These are phyloP conservation scores for Lasioglossum figueresi DNA, from an alignment of 2,888 invertebrate species.

Conservation along the genomic window DNA sequence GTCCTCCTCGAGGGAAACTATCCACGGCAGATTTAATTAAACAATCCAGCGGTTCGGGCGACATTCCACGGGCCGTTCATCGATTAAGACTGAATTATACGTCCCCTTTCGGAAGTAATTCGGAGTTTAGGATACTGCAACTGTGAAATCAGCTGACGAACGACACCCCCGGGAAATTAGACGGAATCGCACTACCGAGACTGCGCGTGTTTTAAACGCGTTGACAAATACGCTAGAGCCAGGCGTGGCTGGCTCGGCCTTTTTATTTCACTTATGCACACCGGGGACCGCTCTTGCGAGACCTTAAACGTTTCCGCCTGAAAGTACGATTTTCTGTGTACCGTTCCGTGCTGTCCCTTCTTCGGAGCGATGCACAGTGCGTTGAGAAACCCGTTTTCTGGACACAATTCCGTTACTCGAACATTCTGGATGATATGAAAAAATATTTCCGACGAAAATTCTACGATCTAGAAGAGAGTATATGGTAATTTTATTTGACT, in stretches of 20 bases:
- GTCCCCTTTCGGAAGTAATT: slow-evolving; percentile 63
- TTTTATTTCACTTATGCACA: slow-evolving; percentile 60
- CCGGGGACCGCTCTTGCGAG: slow-evolving; percentile 38
- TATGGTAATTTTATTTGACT: too few species aligned
- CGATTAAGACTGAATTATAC: slow-evolving; percentile 67
- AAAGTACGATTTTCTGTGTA: slow-evolving; percentile 4
- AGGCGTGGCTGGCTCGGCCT: not conserved
- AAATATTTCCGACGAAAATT: too few species aligned
- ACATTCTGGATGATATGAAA: too few species aligned
- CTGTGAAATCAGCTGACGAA: slow-evolving; percentile 67
- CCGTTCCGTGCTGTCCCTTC: not conserved
- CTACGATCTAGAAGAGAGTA: too few species aligned
- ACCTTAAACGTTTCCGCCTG: slow-evolving; percentile 24
- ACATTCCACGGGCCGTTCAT: slow-evolving; percentile 35
- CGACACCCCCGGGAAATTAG: slow-evolving; percentile 76
- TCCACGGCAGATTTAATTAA: slow-evolving; percentile 53
- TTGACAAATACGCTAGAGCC: slow-evolving; percentile 53
- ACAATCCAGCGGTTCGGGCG: slow-evolving; percentile 47
- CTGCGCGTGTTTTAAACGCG: slow-evolving; percentile 66
- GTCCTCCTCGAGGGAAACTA: slow-evolving; percentile 25
- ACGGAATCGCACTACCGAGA: slow-evolving; percentile 69
- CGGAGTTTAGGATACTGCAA: slow-evolving; percentile 57
- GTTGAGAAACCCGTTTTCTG: too few species aligned
- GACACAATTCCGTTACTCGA: too few species aligned
- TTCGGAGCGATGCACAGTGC: not conserved